A percentile compares a stretch with the other conserved stretches of the same genome.
phyloP scores from a whole-genome alignment of 2,888 invertebrate genomes.

The Himalopsyche kuldschensis region DNA sequence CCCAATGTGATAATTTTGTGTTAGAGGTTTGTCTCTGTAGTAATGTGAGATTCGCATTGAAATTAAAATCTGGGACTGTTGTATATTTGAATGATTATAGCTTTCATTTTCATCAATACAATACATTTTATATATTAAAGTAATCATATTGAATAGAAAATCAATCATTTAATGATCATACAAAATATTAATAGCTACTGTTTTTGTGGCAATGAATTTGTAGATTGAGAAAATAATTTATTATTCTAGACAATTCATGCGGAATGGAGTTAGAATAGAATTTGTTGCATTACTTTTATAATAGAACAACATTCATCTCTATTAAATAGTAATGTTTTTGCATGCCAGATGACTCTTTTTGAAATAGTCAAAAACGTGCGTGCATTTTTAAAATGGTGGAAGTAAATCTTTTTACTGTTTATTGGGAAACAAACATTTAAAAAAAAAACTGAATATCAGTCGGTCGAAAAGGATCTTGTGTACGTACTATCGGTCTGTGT shows the following conservation, averaged over 20 bases:
- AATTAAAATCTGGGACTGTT: too few relatives aligned
- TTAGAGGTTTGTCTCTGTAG: neutral
- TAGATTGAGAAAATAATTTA: too few relatives aligned
- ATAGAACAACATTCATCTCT: neutral
- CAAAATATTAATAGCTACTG: too few relatives aligned
- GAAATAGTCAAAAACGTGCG: neutral
- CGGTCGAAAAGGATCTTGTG: neutral
- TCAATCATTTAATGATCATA: too few relatives aligned
- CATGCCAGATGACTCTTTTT: neutral
- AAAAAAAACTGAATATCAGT: neutral
- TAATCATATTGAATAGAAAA: too few relatives aligned
- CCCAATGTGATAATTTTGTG: neutral
- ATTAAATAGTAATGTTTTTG: neutral
- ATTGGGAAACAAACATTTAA: neutral
- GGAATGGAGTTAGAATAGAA: neutral
- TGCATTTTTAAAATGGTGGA: neutral
- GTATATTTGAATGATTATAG: too few relatives aligned
- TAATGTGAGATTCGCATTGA: too few relatives aligned
- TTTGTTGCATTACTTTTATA: neutral
- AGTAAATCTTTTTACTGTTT: neutral
- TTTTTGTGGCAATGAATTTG: too few relatives aligned
- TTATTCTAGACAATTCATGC: neutral
- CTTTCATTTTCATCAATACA: too few relatives aligned
- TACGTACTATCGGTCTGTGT: slow-evolving; percentile 8
- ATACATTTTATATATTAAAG: too few relatives aligned